Percentiles rank a stretch among this genome's conserved stretches.
Evolutionary conservation across 2,797 vertebrate genomes (phyloP).

Genomic region (Menidia menidia): DNA sequence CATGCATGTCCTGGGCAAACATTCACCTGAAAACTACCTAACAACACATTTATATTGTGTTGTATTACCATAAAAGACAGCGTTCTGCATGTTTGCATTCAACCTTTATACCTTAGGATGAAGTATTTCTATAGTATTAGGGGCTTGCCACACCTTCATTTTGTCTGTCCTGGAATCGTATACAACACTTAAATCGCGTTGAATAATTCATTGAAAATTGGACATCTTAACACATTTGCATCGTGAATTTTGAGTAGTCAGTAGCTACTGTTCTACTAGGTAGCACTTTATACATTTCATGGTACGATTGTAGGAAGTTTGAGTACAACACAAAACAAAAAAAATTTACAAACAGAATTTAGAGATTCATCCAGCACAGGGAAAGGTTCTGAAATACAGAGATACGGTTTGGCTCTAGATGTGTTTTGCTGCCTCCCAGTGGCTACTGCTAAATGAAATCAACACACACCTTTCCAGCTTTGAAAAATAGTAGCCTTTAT

Average conservation of each 20-base stretch:
- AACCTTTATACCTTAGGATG: not conserved
- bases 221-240: too few species aligned
- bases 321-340: not conserved
- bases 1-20: constrained; percentile 2
- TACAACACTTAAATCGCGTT: not conserved
- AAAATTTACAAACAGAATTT: not conserved
- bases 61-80: not conserved
- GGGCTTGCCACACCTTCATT: not conserved
- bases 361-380: too few species aligned
- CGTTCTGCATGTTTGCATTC: not conserved
- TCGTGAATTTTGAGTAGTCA: too few species aligned
- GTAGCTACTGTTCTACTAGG: not conserved
- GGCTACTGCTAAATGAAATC: not conserved
- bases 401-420: not conserved
- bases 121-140: not conserved
- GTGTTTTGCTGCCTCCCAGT: constrained; percentile 39
- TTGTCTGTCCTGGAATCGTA: not conserved
- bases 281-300: too few species aligned
- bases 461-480: constrained; percentile 32
- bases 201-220: too few species aligned
- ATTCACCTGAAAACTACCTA: not conserved
- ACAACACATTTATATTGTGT: not conserved
- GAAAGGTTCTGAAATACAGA: too few species aligned
- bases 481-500: constrained; percentile 86
- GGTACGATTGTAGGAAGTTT: not conserved